phyloP scores from a whole-genome alignment of 2,888 invertebrate genomes.

The Periphyllus acericola region DNA sequence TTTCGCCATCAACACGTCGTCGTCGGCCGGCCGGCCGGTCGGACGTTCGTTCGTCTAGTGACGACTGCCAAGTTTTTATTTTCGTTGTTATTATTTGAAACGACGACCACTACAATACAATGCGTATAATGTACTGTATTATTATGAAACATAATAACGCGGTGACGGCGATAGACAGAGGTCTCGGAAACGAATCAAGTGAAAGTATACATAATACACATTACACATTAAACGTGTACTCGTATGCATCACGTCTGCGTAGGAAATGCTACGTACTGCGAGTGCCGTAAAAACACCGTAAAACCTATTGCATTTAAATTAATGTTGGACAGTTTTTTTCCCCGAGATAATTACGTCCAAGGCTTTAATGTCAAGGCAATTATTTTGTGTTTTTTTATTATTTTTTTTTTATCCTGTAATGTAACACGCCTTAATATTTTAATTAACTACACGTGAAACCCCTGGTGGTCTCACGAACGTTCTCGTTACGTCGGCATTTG shows the following conservation, averaged over 20 bases:
- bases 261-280: constrained; percentile 6
- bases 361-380: constrained; percentile 31
- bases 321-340: constrained; percentile 9
- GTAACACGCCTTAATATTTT: not conserved
- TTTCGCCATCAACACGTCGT: not conserved
- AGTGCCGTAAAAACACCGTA: constrained; percentile 15
- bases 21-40: not conserved
- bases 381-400: not conserved
- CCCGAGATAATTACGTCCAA: constrained; percentile 6
- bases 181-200: constrained; percentile 25
- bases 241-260: constrained; percentile 4
- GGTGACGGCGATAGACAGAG: not conserved
- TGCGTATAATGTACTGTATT: not conserved
- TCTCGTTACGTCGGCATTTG: not conserved
- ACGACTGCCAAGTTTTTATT: not conserved
- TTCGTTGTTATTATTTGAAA: not conserved
- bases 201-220: constrained; percentile 23
- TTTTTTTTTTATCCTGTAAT: not conserved
- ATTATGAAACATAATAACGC: not conserved
- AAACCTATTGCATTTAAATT: constrained; percentile 36
- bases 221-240: not conserved
- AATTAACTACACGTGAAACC: constrained; percentile 1
- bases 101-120: not conserved
- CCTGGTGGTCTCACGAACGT: not conserved
- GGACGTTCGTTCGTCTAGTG: not conserved